phyloP scores from a whole-genome alignment of 2,113 vertebrate species.

The Datnioides undecimradiatus region DNA sequence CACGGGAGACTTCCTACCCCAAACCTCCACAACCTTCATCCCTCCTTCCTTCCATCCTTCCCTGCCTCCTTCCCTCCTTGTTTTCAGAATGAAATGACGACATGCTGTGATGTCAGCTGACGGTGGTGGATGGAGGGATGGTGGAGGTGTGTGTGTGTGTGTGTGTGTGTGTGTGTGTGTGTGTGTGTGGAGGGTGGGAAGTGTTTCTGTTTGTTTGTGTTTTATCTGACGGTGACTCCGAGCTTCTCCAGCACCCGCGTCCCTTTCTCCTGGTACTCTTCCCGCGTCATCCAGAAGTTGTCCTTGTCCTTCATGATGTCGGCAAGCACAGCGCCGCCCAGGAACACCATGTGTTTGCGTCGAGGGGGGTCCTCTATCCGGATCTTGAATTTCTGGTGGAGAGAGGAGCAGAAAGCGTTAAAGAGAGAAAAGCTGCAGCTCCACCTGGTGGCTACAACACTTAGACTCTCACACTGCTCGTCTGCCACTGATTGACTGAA shows the following conservation, averaged over 20 bases:
- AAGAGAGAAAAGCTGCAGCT: neutral
- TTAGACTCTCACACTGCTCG: no score
- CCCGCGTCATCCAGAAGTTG: slow-evolving; percentile 96
- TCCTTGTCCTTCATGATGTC: slow-evolving; percentile 99
- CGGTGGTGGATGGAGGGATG: slow-evolving; percentile 14
- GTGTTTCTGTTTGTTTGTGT: slow-evolving; percentile 12
- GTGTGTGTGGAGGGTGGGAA: slow-evolving; percentile 20
- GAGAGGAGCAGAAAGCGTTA: neutral
- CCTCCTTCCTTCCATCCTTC: neutral
- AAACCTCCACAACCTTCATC: slow-evolving; percentile 9
- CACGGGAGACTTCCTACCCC: slow-evolving; percentile 1
- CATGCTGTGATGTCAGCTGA: slow-evolving; percentile 13
- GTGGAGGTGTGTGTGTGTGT: no score
- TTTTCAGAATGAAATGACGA: slow-evolving; percentile 49
- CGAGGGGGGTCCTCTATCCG: slow-evolving; percentile 95
- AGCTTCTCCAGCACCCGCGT: slow-evolving; percentile 94
- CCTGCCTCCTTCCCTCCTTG: neutral
- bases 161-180: neutral
- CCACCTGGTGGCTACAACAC: no score
- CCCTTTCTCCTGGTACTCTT: slow-evolving; percentile 95
- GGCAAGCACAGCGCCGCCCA: slow-evolving; percentile 92
- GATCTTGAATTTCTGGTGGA: slow-evolving; percentile 93
- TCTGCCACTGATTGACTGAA: no score
- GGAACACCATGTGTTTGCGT: slow-evolving; percentile 96
- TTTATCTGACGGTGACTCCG: slow-evolving; percentile 96